These are phyloP conservation scores for Delphinus delphis DNA, from an alignment of 2,113 vertebrate species.

Conservation along the genomic window DNA sequence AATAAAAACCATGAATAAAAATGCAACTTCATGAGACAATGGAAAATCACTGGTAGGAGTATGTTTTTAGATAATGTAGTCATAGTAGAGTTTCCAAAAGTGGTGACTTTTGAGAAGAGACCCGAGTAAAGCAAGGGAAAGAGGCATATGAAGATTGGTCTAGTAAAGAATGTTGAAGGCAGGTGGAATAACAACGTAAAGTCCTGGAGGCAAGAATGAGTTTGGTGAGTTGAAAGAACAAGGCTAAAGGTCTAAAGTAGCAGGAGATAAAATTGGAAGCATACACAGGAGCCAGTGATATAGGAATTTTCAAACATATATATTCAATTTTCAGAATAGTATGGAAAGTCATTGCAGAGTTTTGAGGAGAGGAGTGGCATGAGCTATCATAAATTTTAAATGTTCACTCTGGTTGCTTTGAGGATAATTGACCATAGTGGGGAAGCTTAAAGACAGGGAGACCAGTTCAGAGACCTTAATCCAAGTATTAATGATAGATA, in stretches of 20 bases:
- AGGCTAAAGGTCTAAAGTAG: neutral
- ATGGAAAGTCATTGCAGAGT: neutral
- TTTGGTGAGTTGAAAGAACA: neutral
- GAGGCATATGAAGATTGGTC: neutral
- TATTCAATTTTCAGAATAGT: neutral
- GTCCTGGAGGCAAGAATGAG: neutral
- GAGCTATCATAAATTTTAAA: neutral
- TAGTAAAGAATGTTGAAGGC: neutral
- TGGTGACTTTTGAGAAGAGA: neutral
- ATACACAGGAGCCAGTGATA: neutral
- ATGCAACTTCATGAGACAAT: neutral
- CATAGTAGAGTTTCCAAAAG: neutral
- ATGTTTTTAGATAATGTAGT: neutral
- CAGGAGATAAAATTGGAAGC: neutral
- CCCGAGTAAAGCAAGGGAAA: neutral
- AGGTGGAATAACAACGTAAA: neutral
- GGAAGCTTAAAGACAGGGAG: neutral
- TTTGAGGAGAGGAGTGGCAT: neutral
- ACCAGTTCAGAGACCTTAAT: neutral
- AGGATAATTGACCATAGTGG: neutral
- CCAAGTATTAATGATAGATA: neutral
- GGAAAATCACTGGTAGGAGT: neutral
- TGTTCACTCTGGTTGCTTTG: neutral
- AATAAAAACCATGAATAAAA: neutral
- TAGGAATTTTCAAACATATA: neutral